Conservation (phyloP, 2,113 vertebrate species). For the Sturnira hondurensis region DNA sequence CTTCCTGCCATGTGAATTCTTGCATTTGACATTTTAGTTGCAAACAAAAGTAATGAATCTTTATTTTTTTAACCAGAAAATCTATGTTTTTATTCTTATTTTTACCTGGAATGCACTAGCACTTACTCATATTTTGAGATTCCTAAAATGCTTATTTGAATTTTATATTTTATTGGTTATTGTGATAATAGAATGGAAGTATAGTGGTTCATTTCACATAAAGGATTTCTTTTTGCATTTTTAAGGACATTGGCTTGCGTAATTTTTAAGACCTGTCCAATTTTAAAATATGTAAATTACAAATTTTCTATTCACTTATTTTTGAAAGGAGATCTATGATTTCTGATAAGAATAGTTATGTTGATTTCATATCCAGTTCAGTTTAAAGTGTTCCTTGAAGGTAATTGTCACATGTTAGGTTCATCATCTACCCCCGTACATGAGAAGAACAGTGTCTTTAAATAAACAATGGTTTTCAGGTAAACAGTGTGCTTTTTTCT, state of each 20-base stretch:
- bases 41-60: conserved; percentile 58
- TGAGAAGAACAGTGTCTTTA: background rate
- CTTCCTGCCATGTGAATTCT: conserved; percentile 41
- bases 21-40: conserved; percentile 62
- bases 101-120: conserved; percentile 29
- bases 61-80: background rate
- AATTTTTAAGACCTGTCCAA: background rate
- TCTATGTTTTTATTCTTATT: background rate
- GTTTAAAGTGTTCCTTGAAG: conserved; percentile 4
- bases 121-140: background rate
- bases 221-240: background rate
- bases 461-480: conserved; percentile 25
- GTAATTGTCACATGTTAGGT: background rate
- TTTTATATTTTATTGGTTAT: background rate
- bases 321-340: background rate
- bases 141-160: background rate
- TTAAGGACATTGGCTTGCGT: background rate
- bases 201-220: background rate
- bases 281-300: background rate
- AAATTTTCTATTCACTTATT: background rate
- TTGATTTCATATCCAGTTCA: background rate
- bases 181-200: background rate
- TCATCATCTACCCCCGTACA: background rate
- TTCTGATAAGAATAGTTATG: background rate
- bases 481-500: conserved; percentile 11